phyloP scores from a whole-genome alignment of 2,797 vertebrate species.

The Protonibea diacanthus region DNA sequence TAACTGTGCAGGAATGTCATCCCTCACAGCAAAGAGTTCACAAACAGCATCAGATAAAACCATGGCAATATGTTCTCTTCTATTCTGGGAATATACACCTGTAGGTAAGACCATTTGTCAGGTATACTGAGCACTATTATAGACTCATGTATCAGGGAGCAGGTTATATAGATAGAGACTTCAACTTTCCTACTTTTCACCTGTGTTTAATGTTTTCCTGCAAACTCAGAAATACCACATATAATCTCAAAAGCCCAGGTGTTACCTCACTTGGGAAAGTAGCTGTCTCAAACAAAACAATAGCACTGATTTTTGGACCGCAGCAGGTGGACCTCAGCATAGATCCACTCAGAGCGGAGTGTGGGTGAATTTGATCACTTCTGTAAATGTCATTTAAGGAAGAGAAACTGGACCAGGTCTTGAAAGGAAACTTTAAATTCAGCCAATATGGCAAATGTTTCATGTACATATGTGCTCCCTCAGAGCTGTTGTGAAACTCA shows the following conservation, averaged over 20 bases:
- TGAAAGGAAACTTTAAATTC: constrained; percentile 26
- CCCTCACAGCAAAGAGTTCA: constrained; percentile 57
- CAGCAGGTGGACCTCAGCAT: constrained; percentile 14
- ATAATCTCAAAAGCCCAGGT: background rate
- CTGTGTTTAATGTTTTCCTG: constrained; percentile 24
- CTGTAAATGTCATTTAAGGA: constrained; percentile 22
- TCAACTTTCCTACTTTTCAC: constrained; percentile 2
- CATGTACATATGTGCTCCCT: constrained; percentile 6
- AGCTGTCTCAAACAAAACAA: constrained; percentile 29
- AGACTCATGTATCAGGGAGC: constrained; percentile 15
- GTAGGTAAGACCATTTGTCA: constrained; percentile 27
- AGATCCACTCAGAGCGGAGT: constrained; percentile 27
- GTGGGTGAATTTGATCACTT: constrained; percentile 31
- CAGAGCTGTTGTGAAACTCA: constrained; percentile 39
- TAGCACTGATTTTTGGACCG: constrained; percentile 7
- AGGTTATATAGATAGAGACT: background rate
- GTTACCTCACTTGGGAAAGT: constrained; percentile 5
- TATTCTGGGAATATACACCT: constrained; percentile 55
- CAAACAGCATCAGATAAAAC: constrained; percentile 50
- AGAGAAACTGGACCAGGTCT: constrained; percentile 3
- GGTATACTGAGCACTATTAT: constrained; percentile 10
- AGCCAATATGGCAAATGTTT: constrained; percentile 3
- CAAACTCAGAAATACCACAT: background rate
- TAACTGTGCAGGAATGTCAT: constrained; percentile 71
- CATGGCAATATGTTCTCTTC: constrained; percentile 37